Evolutionary conservation across 2,888 invertebrate species (phyloP).

Genomic region (Lasioglossum zephyrum): DNA sequence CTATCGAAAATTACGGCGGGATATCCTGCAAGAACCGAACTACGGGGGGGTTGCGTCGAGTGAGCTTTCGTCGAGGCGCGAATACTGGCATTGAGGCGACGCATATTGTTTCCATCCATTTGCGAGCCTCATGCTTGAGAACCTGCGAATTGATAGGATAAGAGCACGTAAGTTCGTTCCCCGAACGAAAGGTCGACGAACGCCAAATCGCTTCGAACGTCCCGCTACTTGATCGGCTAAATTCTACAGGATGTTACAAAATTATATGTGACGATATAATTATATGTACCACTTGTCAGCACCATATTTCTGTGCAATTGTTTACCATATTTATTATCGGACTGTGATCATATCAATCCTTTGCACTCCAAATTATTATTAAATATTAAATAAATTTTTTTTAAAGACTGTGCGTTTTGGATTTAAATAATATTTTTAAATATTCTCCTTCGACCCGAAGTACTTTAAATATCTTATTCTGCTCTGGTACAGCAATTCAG

Average conservation of each 20-base stretch:
- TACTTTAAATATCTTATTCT: neutral
- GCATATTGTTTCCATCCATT: conserved; percentile 42
- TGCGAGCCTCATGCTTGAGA: neutral
- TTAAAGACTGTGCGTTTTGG: too few species aligned
- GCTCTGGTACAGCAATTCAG: neutral
- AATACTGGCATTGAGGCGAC: conserved; percentile 43
- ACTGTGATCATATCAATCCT: too few species aligned
- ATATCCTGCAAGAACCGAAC: conserved; percentile 71
- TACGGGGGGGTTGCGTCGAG: conserved; percentile 33
- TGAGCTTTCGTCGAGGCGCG: conserved; percentile 31
- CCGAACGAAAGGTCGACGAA: neutral
- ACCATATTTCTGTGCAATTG: neutral
- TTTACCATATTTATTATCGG: too few species aligned
- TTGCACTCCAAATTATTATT: too few species aligned
- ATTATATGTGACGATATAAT: neutral
- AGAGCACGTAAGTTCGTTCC: neutral
- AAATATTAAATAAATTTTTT: too few species aligned
- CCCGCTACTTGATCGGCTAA: neutral
- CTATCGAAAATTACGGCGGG: conserved; percentile 77
- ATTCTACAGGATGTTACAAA: neutral
- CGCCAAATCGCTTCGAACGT: neutral
- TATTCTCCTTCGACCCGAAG: too few species aligned
- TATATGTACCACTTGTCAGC: neutral
- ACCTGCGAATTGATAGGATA: neutral
- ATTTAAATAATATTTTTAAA: too few species aligned